Evolutionary conservation across 2,888 invertebrate species (phyloP), one percentile per base, ranked within the genome.

Genomic region (Ectemnius continuus): DNA sequence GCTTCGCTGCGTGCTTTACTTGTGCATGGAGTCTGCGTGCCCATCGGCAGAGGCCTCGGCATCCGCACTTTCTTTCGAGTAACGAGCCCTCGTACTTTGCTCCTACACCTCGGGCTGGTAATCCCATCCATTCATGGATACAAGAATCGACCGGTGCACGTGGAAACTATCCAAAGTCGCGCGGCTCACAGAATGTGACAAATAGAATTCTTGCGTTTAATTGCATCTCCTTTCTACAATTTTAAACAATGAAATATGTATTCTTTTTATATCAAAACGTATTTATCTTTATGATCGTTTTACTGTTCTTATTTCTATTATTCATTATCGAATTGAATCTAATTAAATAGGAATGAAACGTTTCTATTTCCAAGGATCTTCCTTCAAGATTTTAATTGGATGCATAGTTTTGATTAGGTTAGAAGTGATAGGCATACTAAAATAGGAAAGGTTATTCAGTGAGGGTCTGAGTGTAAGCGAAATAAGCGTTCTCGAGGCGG

Each of bases 51-150:
- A 68, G 61, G 52, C n/a, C n/a, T 36, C 2, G 23, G 47, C 16
- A 36, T 13, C 47, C 56, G 47, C 57, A 47, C 18, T 23, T 14
- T 67, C 56, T 26, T 64, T 48, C 75, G 58, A 61, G 73, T 75
- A 76, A 81, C 74, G 76, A 81, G 79, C 61, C 61, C 73, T 63
- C 73, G 75, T 69, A 59, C 67, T 72, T 61, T 66, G 68, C 70
- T 75, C 59, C 58, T 58, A 23, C 47, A 52, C 62, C 60, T 52
- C 59, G 16, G 61, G 26, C 52, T 57, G 8, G 36, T 61, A 36
- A 62, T 62, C 62, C 18, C 26, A 14, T 57, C 57, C 75, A 75
- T 76, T 76, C 76, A 74, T 74, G 66, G 69, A 62, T 58, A 57
- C 65, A 62, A 57, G 46, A 36, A 6, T 11, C 16, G 52, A 0